phyloP scores from a whole-genome alignment of 2,888 invertebrate species.

The Endotricha flammealis region DNA sequence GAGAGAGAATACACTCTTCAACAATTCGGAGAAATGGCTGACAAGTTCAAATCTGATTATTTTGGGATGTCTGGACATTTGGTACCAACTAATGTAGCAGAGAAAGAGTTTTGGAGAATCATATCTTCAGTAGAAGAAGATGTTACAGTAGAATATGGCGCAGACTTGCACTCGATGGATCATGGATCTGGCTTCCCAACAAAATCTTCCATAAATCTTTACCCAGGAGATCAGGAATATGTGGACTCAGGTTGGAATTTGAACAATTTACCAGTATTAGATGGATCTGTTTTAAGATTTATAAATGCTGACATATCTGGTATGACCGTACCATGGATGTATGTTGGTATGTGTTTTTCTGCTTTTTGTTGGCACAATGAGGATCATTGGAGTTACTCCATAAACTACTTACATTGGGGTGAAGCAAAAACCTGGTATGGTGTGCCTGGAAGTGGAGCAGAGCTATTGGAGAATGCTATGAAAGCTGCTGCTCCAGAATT shows the following conservation, averaged over 20 bases:
- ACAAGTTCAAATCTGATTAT: conserved; percentile 86
- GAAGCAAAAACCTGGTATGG: conserved; percentile 92
- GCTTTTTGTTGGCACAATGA: conserved; percentile 92
- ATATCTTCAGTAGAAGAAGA: conserved; percentile 85
- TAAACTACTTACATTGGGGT: conserved; percentile 90
- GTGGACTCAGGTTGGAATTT: conserved; percentile 86
- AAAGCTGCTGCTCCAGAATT: conserved; percentile 84
- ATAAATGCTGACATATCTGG: conserved; percentile 88
- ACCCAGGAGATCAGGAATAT: conserved; percentile 81
- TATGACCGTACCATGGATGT: conserved; percentile 87
- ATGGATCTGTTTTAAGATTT: conserved; percentile 84
- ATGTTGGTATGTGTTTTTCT: conserved; percentile 91
- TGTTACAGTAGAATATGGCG: conserved; percentile 87
- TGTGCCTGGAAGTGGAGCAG: conserved; percentile 83
- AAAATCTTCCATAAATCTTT: conserved; percentile 77
- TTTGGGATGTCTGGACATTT: conserved; percentile 84
- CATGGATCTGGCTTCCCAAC: conserved; percentile 88
- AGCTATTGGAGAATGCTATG: conserved; percentile 84
- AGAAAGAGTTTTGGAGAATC: conserved; percentile 88
- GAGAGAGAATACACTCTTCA: conserved; percentile 83
- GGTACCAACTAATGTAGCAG: conserved; percentile 80
- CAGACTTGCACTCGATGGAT: conserved; percentile 86
- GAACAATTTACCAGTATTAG: conserved; percentile 85
- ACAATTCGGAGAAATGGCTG: conserved; percentile 88
- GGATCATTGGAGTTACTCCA: conserved; percentile 91